Percentiles rank a stretch among this genome's conserved stretches.
Evolutionary conservation across 2,888 invertebrate genomes (phyloP).

Genomic region (Diploptera punctata): DNA sequence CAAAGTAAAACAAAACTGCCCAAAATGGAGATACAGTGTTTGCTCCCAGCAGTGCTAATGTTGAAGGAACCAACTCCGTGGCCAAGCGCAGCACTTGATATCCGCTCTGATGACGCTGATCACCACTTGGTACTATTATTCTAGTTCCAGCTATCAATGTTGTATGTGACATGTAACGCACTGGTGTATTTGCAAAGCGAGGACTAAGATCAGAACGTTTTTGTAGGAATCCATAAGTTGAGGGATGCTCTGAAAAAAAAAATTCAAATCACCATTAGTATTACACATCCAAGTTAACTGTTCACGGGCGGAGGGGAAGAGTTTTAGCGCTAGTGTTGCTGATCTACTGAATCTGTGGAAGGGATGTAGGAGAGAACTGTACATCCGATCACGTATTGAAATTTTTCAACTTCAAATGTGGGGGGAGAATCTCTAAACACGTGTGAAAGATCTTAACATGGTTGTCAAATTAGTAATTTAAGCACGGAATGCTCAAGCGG

Average conservation of each 20-base stretch:
- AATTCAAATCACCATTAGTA: too few relatives aligned
- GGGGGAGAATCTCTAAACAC: too few relatives aligned
- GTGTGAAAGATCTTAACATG: too few relatives aligned
- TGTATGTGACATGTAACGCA: slow-evolving; percentile 73
- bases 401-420: too few relatives aligned
- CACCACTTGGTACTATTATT: slow-evolving; percentile 64
- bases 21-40: slow-evolving; percentile 84
- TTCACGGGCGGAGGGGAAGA: too few relatives aligned
- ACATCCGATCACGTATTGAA: too few relatives aligned
- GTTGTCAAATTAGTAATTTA: too few relatives aligned
- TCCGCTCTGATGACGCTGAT: slow-evolving; percentile 61
- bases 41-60: slow-evolving; percentile 76
- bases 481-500: too few relatives aligned
- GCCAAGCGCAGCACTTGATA: slow-evolving; percentile 85
- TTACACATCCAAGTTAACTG: too few relatives aligned
- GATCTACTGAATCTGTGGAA: too few relatives aligned
- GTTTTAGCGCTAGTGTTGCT: too few relatives aligned
- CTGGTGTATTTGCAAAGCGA: slow-evolving; percentile 66
- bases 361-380: too few relatives aligned
- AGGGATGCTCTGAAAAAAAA: slow-evolving; percentile 70
- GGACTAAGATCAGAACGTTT: slow-evolving; percentile 67
- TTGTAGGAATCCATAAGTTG: slow-evolving; percentile 74
- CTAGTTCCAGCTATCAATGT: slow-evolving; percentile 75
- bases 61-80: slow-evolving; percentile 90
- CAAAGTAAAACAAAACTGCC: slow-evolving; percentile 86